phyloP scores from a whole-genome alignment of 2,113 vertebrate genomes.

The Daubentonia madagascariensis region DNA sequence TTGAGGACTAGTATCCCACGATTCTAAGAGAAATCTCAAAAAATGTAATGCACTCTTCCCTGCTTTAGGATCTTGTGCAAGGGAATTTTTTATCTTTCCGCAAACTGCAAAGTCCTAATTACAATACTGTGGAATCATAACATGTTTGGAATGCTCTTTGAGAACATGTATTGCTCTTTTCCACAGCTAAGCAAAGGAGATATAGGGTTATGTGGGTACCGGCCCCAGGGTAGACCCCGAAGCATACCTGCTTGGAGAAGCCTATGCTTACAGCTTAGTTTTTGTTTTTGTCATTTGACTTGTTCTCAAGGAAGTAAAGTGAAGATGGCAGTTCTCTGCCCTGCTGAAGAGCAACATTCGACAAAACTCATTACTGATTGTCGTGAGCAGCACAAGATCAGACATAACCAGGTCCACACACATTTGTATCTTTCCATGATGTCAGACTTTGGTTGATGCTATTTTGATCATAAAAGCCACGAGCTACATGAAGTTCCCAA shows the following conservation, averaged over 20 bases:
- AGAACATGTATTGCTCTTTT: neutral
- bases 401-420: no score
- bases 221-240: neutral
- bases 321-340: neutral
- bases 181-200: neutral
- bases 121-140: neutral
- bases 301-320: neutral
- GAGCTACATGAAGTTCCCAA: no score
- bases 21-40: neutral
- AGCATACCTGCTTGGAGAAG: neutral
- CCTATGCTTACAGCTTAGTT: neutral
- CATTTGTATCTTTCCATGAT: no score
- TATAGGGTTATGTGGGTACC: neutral
- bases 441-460: no score
- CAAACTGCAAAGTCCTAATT: neutral
- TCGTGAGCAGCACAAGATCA: no score
- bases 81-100: neutral
- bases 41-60: neutral
- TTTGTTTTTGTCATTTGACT: neutral
- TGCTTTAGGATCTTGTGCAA: neutral
- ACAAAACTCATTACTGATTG: neutral
- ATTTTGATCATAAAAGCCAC: no score
- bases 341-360: neutral
- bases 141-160: neutral
- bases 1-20: neutral